Base-by-base conservation (phyloP, 2,797 vertebrate species). In the Eutrigla gurnardus region DNA sequence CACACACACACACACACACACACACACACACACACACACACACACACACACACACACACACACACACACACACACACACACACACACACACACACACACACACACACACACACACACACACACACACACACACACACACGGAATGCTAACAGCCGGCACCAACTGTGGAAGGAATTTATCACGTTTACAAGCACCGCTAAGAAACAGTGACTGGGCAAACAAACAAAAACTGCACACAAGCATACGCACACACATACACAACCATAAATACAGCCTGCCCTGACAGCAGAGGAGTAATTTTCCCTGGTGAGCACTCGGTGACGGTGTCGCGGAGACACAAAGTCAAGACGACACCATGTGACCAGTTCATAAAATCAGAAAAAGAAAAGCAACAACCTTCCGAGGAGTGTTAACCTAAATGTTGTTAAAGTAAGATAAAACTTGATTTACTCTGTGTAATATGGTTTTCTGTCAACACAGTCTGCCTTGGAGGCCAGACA, bases 131-230 rank as follows among this genome's bases (percentile, higher is more conserved):
- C 39, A 50, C 59, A 83, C 79, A 81, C 65, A 50, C 60, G 66
- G 75, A 91, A 93, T 92, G 91, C 84, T 81, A 94, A 93, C 90
- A 92, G 93, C 93, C 83, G 89, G 90, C 91, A 94, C 86, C 94
- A 93, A 92, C 94, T 94, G 92, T 83, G 85, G 39, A 62, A 91
- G 91, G 92, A 93, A 92, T 95, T 92, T 91, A 90, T 71, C 87
- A 91, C 87, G 93, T 95, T 94, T 91, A 93, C 87, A 92, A 92
- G 89, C 85, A 90, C 87, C 83, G 80, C 70, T 52, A 72, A 65
- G 77, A 81, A 79, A 73, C 81, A 77, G 59, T 5, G 52, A 53
- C 43, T 7, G 72, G 67, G 63, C 40, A 85, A 60, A 80, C 57
- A 57, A 50, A 72, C 70, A 72, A 25, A 50, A 71, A 70, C 11